These are phyloP conservation scores for Prionace glauca DNA, from an alignment of 2,797 vertebrate species.

Conservation along the genomic window DNA sequence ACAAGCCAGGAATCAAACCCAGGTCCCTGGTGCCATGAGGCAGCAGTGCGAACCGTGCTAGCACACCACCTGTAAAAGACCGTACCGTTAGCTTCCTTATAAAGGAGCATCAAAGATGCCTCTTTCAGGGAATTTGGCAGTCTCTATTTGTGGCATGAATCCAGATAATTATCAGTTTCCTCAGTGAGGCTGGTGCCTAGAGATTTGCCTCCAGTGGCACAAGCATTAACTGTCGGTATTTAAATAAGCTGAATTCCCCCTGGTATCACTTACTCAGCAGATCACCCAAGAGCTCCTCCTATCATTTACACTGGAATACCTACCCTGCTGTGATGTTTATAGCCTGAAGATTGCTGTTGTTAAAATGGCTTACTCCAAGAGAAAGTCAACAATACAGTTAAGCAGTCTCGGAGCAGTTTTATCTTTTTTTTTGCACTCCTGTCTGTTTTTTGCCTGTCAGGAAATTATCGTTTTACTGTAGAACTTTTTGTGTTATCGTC, in stretches of 20 bases:
- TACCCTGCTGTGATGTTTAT: neutral
- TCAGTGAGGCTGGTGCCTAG: neutral
- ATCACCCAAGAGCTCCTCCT: neutral
- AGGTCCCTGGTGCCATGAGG: too few species aligned
- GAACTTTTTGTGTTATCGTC: neutral
- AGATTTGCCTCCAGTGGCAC: neutral
- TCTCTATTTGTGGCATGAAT: neutral
- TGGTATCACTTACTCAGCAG: neutral
- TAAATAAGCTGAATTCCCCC: neutral
- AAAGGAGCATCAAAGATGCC: neutral
- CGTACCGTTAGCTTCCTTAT: neutral
- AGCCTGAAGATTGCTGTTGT: neutral
- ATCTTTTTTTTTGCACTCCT: neutral
- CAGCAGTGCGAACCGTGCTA: too few species aligned
- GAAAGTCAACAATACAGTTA: neutral
- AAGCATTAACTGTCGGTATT: neutral
- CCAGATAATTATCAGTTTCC: neutral
- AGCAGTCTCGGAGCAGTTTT: neutral
- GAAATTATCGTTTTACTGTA: neutral
- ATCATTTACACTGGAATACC: neutral
- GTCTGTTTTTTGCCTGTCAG: neutral
- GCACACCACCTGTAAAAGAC: neutral
- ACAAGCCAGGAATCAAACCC: too few species aligned
- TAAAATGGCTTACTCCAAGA: neutral
- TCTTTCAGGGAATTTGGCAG: neutral